These are phyloP conservation scores for Elaphurus davidianus DNA, from an alignment of 2,113 vertebrate species.

Conservation along the genomic window DNA sequence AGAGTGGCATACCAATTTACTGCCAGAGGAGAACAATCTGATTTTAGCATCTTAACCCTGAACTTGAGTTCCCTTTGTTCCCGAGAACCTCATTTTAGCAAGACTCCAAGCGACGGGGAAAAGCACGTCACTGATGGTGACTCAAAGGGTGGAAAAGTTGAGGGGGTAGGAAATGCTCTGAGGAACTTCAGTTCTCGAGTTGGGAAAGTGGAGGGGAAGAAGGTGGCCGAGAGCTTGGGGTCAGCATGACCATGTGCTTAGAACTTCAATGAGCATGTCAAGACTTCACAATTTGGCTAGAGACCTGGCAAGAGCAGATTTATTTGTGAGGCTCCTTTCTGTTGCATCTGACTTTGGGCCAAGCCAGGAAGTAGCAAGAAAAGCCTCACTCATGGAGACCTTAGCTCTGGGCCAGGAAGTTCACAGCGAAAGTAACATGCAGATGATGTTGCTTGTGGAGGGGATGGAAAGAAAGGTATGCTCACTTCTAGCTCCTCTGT, in stretches of 20 bases:
- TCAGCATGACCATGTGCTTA: background rate
- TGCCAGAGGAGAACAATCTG: slow-evolving; percentile 69
- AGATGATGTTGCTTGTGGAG: background rate
- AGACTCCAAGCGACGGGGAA: slow-evolving; percentile 55
- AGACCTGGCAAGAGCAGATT: slow-evolving; percentile 27
- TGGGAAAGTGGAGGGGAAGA: background rate
- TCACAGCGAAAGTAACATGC: slow-evolving; percentile 41
- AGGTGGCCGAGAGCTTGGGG: background rate
- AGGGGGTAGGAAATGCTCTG: background rate
- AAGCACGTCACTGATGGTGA: slow-evolving; percentile 42
- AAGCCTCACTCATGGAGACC: slow-evolving; percentile 34
- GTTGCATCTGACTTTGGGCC: slow-evolving; percentile 55
- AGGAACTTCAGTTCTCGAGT: fast-evolving
- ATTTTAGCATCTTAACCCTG: slow-evolving; percentile 78
- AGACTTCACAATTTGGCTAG: slow-evolving; percentile 35
- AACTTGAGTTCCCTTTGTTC: slow-evolving; percentile 75
- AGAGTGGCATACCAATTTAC: slow-evolving; percentile 73
- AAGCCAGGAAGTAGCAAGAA: slow-evolving; percentile 72
- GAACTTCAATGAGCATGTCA: slow-evolving; percentile 25
- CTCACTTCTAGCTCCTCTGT: background rate
- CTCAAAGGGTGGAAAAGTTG: slow-evolving; percentile 44
- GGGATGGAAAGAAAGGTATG: background rate
- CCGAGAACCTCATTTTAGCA: slow-evolving; percentile 69
- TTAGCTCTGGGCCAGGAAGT: slow-evolving; percentile 61
- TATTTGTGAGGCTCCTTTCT: slow-evolving; percentile 67